phyloP scores from a whole-genome alignment of 2,113 vertebrate genomes.

The Butastur rufipennis region DNA sequence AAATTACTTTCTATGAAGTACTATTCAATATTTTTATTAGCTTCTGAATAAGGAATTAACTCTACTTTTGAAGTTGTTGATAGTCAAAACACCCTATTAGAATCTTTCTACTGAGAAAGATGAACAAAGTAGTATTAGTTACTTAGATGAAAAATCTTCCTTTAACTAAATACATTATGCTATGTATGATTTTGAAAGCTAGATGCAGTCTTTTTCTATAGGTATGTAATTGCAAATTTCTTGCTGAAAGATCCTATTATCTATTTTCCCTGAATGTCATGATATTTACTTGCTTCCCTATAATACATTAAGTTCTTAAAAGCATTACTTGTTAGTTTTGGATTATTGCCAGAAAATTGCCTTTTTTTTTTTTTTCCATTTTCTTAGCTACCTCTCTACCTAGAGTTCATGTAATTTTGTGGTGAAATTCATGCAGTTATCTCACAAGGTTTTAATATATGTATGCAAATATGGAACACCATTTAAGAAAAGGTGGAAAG shows the following conservation, averaged over 20 bases:
- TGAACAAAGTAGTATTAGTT: slow-evolving; percentile 9
- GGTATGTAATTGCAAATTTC: neutral
- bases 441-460: neutral
- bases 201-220: neutral
- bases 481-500: neutral
- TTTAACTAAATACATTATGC: slow-evolving; percentile 7
- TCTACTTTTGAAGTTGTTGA: slow-evolving; percentile 25
- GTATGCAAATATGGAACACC: neutral
- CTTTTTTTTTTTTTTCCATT: neutral
- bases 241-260: neutral
- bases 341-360: neutral
- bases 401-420: neutral
- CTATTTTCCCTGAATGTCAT: neutral
- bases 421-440: neutral
- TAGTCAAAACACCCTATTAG: slow-evolving; percentile 31
- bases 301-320: neutral
- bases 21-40: slow-evolving; percentile 22
- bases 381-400: neutral
- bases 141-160: neutral
- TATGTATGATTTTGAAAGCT: neutral
- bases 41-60: slow-evolving; percentile 42
- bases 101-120: slow-evolving; percentile 31
- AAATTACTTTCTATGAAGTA: slow-evolving; percentile 31
- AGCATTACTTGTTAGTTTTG: neutral
- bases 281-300: neutral